Percentiles rank a stretch among this genome's conserved stretches.
These are phyloP conservation scores for Heliothis virescens DNA, from an alignment of 1,140 invertebrate genomes.

Conservation along the genomic window DNA sequence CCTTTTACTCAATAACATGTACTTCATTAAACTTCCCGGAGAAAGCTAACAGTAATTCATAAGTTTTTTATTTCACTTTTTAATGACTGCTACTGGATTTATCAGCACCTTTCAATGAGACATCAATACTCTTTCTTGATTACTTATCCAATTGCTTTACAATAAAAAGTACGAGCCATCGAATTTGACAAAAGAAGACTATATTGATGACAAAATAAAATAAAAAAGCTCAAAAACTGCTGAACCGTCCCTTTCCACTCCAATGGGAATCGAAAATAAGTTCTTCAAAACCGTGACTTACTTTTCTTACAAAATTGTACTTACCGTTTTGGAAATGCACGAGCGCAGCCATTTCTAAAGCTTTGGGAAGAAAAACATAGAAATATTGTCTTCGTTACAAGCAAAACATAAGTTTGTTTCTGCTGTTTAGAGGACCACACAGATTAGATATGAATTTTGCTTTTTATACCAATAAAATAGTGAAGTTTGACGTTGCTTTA, in stretches of 20 bases:
- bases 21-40: too few relatives aligned
- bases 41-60: background rate
- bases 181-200: slow-evolving; percentile 24
- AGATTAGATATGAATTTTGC: slow-evolving; percentile 51
- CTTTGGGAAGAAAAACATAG: background rate
- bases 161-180: slow-evolving; percentile 36
- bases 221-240: slow-evolving; percentile 64
- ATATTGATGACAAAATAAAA: slow-evolving; percentile 40
- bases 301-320: slow-evolving; percentile 52
- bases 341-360: slow-evolving; percentile 6
- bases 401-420: slow-evolving; percentile 23
- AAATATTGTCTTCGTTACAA: slow-evolving; percentile 46
- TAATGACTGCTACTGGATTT: slow-evolving; percentile 7
- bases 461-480: slow-evolving; percentile 19
- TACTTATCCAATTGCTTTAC: slow-evolving; percentile 38
- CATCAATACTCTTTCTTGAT: slow-evolving; percentile 47
- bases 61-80: background rate
- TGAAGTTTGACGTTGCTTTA: slow-evolving; percentile 12
- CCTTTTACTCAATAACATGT: too few relatives aligned
- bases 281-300: slow-evolving; percentile 73
- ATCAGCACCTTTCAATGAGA: slow-evolving; percentile 18
- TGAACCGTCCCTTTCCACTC: slow-evolving; percentile 71
- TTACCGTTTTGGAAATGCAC: slow-evolving; percentile 26
- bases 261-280: slow-evolving; percentile 66
- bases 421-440: slow-evolving; percentile 58